Conservation (phyloP, 1,140 invertebrate genomes). For the Drosophila sechellia region DNA sequence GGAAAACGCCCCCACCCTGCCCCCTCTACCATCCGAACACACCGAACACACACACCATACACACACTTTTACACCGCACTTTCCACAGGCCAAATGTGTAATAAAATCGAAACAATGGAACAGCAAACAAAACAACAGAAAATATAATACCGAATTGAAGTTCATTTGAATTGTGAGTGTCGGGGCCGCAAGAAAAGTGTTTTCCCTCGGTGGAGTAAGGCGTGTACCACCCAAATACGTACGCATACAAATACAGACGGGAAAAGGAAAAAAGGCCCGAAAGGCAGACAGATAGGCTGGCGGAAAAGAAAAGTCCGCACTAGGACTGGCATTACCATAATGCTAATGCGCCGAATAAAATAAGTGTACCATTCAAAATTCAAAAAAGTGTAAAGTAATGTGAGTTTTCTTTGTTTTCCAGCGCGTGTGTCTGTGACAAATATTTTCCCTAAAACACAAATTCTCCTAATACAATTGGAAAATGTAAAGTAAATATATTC, state of each 20-base stretch:
- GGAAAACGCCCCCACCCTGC: slow-evolving; percentile 5
- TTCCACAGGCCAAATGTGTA: slow-evolving; percentile 34
- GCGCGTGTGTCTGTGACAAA: slow-evolving; percentile 62
- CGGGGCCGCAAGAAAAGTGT: slow-evolving; percentile 18
- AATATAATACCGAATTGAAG: slow-evolving; percentile 42
- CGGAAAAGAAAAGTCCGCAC: slow-evolving; percentile 28
- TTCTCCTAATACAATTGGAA: slow-evolving; percentile 17
- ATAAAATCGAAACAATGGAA: slow-evolving; percentile 48
- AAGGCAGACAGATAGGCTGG: slow-evolving; percentile 68
- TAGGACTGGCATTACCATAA: slow-evolving; percentile 71
- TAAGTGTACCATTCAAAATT: slow-evolving; percentile 30
- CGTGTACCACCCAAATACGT: slow-evolving; percentile 50
- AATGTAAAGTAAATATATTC: slow-evolving; percentile 40
- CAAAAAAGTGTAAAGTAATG: slow-evolving; percentile 3
- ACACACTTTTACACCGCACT: slow-evolving; percentile 8
- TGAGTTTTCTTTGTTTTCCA: slow-evolving; percentile 23
- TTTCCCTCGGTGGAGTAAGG: slow-evolving; percentile 56
- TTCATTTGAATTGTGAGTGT: slow-evolving; percentile 47
- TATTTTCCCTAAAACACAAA: slow-evolving; percentile 25
- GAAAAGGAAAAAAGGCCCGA: slow-evolving; percentile 19
- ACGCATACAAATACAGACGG: slow-evolving; percentile 18
- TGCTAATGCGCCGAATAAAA: slow-evolving; percentile 24
- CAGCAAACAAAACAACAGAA: slow-evolving; percentile 38
- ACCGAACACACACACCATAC: slow-evolving; percentile 4
- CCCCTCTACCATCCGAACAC: background rate